phyloP scores from a whole-genome alignment of 1,140 invertebrate species.

The Heliconius eleuchia region DNA sequence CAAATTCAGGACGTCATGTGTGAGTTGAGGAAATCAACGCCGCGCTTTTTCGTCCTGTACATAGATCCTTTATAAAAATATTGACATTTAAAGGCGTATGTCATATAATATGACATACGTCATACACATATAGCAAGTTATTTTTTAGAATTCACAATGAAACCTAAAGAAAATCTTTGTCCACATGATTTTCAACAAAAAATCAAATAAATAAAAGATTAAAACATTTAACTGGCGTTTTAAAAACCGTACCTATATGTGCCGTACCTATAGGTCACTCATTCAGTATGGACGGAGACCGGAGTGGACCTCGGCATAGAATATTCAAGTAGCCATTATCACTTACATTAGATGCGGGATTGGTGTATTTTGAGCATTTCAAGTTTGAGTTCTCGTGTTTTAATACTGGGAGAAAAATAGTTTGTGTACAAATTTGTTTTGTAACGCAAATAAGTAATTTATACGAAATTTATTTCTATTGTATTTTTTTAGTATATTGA shows the following conservation, averaged over 20 bases:
- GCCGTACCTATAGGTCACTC: neutral
- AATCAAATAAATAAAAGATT: neutral
- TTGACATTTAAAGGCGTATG: too few species aligned
- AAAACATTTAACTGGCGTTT: neutral
- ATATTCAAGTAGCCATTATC: constrained; percentile 29
- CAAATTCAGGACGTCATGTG: too few species aligned
- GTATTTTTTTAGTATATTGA: too few species aligned
- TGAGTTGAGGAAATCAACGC: too few species aligned
- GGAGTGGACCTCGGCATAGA: constrained; percentile 14
- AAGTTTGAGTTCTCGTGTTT: neutral
- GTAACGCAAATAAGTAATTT: too few species aligned
- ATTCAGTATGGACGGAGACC: constrained; percentile 4
- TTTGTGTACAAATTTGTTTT: too few species aligned
- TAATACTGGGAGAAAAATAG: neutral
- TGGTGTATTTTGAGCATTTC: constrained; percentile 5
- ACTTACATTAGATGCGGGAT: constrained; percentile 14
- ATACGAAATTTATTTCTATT: too few species aligned
- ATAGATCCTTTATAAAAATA: too few species aligned
- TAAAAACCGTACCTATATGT: neutral
- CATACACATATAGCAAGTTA: too few species aligned
- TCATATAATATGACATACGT: too few species aligned
- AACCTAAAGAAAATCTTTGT: neutral
- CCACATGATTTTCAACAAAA: neutral
- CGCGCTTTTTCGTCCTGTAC: too few species aligned
- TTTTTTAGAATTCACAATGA: neutral